These are phyloP conservation scores for Paguma larvata DNA, from an alignment of 2,797 vertebrate genomes.

Conservation along the genomic window DNA sequence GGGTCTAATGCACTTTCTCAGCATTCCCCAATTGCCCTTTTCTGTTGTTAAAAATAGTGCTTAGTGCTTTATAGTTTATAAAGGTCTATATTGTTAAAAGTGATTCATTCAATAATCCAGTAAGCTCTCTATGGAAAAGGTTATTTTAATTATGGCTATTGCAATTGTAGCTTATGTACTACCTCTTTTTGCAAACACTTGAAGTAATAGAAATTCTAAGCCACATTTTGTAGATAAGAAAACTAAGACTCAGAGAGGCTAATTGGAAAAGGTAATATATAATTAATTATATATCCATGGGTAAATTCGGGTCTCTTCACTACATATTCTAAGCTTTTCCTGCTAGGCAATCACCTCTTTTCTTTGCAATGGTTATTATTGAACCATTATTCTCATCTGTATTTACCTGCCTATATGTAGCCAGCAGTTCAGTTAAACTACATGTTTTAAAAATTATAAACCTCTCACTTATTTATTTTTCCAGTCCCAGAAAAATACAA, in stretches of 20 bases:
- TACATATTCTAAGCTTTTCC: background rate
- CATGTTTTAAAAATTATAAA: conserved; percentile 42
- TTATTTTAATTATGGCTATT: background rate
- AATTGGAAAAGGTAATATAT: background rate
- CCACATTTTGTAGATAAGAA: background rate
- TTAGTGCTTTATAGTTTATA: background rate
- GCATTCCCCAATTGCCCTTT: background rate
- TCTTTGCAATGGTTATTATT: background rate
- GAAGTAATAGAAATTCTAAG: background rate
- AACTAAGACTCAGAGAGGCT: background rate
- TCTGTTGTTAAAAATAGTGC: background rate
- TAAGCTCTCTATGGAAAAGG: background rate
- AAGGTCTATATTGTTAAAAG: background rate
- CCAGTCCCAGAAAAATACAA: background rate
- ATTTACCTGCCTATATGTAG: background rate
- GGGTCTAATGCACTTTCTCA: background rate
- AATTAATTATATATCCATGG: background rate
- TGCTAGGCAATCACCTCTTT: background rate
- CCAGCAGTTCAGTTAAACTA: background rate
- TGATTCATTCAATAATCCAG: background rate
- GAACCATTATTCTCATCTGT: background rate
- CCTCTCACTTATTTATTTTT: background rate
- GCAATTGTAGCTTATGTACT: background rate
- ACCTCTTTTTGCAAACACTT: conserved; percentile 14
- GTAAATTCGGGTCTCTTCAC: background rate